Base-by-base conservation (phyloP, 2,797 vertebrate genomes). In the Podarcis lilfordi region DNA sequence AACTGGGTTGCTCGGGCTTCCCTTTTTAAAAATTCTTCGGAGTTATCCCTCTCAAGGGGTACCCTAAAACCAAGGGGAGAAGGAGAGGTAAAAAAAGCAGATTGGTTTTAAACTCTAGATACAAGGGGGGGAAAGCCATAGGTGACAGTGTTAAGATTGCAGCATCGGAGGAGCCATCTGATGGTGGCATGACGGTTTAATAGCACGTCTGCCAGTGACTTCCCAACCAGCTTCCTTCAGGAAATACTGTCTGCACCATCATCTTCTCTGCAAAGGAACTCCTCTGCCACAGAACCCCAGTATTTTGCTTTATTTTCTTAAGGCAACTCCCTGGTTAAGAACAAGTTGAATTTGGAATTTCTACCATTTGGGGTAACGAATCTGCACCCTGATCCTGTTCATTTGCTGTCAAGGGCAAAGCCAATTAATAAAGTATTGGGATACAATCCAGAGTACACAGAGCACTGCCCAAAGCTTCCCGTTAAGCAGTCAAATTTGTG, bases 1-100 rank as follows among this genome's bases (percentile, higher is more conserved):
- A 99, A 97, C 96, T 98, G 98, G 91, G 99, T 98, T 89, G 99
- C 99, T 88, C 99, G 98, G 68, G 98, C 99, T 96, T 99, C 98
- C 84, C 99, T 98, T 97, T 99, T 99, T 93, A 99, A 98, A 96
- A 98, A 99, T 96, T 99, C 99, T 95, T 99, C 99, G 0, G 99
- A 99, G 96, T 99, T 99, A 96, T 99, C 99, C 90, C 98, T 98
- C 97, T 99, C 99, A 95, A 99, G 96, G 86, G 99, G 98, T 90
- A 99, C 98, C 88, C 99, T 99, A 92, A 93, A 96, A 96, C 88
- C 71, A 2, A 87, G 89, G 88, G 91, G 77, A 92, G 91, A 83
- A 86, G 8, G 3, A 15, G 74, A 88, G 21, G 80, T 3, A 15
- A 29, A 11, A 7, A 27, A 13, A 9, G 25, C 13, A 68, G 10